phyloP scores from a whole-genome alignment of 53 echinoderm and acorn worm genomes.

The Antedon mediterranea region DNA sequence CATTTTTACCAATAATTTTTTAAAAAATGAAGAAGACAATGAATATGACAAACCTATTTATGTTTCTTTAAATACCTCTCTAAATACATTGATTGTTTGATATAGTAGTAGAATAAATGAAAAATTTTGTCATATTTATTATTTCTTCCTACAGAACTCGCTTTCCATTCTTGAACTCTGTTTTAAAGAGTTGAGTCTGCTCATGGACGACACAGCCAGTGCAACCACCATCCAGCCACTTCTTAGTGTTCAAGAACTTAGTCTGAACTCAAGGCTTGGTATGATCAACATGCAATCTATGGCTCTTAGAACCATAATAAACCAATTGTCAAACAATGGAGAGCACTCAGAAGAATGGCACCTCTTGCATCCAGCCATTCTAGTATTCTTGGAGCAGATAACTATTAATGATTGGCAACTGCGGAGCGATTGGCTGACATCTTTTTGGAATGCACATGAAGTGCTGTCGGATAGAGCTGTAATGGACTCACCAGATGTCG shows the following conservation, averaged over 20 bases:
- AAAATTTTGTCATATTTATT: no score
- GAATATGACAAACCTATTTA: no score
- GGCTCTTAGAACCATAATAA: neutral
- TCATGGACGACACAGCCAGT: neutral
- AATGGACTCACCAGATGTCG: conserved; percentile 2
- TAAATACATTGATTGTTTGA: no score
- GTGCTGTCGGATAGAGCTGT: neutral
- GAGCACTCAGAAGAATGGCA: neutral
- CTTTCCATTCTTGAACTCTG: neutral
- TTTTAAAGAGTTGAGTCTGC: neutral
- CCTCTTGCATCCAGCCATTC: neutral
- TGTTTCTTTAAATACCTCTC: no score
- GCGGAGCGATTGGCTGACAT: conserved; percentile 40
- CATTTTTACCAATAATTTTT: no score
- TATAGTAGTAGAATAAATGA: no score
- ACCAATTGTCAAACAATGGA: neutral
- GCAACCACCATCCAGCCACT: neutral
- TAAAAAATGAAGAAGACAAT: no score
- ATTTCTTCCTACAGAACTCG: neutral
- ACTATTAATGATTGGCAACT: conserved; percentile 49
- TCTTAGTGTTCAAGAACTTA: neutral
- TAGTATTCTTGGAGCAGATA: conserved; percentile 31
- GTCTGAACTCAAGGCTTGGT: neutral
- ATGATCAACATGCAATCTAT: neutral
- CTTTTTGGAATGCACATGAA: conserved; percentile 6